Percentiles rank a stretch among this genome's conserved stretches.
Conservation (phyloP, 1,140 invertebrate species). For the Caenorhabditis inopinata region DNA sequence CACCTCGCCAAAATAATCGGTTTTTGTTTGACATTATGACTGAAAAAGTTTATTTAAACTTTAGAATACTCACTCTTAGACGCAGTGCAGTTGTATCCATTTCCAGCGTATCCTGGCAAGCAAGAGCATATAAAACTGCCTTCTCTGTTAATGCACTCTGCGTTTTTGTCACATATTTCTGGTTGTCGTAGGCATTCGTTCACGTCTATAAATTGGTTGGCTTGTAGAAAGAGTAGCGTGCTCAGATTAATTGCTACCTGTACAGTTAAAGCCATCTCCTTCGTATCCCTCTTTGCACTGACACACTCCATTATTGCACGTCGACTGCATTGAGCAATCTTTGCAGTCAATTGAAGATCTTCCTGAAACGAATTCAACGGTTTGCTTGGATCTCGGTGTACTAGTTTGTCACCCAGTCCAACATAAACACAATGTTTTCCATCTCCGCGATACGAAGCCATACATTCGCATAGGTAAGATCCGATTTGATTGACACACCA, state of each 20-base stretch:
- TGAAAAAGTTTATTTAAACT: too few relatives aligned
- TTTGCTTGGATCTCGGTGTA: too few relatives aligned
- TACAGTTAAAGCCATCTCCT: slow-evolving; percentile 80
- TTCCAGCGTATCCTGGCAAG: slow-evolving; percentile 77
- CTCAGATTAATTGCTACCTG: slow-evolving; percentile 40
- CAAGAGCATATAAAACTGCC: slow-evolving; percentile 82
- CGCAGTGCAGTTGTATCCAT: slow-evolving; percentile 76
- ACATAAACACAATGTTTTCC: slow-evolving; percentile 54
- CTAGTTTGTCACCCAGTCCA: slow-evolving; percentile 40
- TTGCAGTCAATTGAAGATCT: slow-evolving; percentile 47
- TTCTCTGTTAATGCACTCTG: slow-evolving; percentile 80
- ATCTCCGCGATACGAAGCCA: slow-evolving; percentile 67
- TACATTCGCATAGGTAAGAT: slow-evolving; percentile 80
- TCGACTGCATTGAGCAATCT: slow-evolving; percentile 47
- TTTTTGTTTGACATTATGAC: too few relatives aligned
- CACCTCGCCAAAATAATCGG: too few relatives aligned
- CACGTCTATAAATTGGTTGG: slow-evolving; percentile 74
- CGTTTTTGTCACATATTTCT: slow-evolving; percentile 86
- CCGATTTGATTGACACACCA: slow-evolving; percentile 82
- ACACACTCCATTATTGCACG: slow-evolving; percentile 69
- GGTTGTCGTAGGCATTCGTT: slow-evolving; percentile 76
- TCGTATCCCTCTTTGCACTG: slow-evolving; percentile 78
- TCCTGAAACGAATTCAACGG: slow-evolving; percentile 20
- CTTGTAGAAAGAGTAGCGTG: background rate
- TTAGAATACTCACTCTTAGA: slow-evolving; percentile 46